Evolutionary conservation across 2,797 vertebrate genomes (phyloP), one percentile per base, ranked within the genome.

Genomic region (Pseudotriccus pelzelni): DNA sequence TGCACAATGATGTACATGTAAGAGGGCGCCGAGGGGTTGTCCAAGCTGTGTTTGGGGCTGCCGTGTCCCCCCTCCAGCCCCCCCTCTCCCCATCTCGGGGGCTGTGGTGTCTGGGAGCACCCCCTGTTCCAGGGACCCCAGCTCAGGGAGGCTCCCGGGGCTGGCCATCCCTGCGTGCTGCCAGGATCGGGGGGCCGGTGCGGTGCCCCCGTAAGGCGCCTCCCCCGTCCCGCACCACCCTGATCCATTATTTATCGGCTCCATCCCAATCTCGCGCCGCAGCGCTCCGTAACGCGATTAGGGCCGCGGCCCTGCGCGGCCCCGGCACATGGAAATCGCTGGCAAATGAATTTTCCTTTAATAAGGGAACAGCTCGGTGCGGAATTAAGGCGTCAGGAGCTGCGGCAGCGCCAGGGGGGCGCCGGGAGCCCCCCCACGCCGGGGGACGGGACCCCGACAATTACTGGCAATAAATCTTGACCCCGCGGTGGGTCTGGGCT

Each of bases 271-370:
- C 82, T 82, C 20, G 78, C 63, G 41, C 63, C 49, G 56, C 86
- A 68, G 86, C 36, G 47, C 63, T 62, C 43, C 3, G 16, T 95
- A 89, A 97, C 95, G 80, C 56, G 90, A 97, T 97, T 97, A 97
- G 82, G 80, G 75, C 86, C 70, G 15, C 84, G 27, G 93, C 84
- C 81, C 78, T 53, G 69, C 56, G 78, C 86, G 70, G 86, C 86
- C 78, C 78, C 78, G 43, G 86, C 90, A 78, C 91, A 81, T 93
- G 97, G 95, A 96, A 96, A 96, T 96, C 94, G 95, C 97, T 95
- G 95, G 94, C 97, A 96, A 97, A 97, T 96, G 90, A 97, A 95
- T 95, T 97, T 95, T 90, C 93, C 96, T 96, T 97, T 96, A 96
- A 97, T 96, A 95, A 97, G 93, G 92, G 93, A 94, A 87, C 47